Evolutionary conservation across 2,113 vertebrate species (phyloP).

Genomic region (Platycercus adscitus): DNA sequence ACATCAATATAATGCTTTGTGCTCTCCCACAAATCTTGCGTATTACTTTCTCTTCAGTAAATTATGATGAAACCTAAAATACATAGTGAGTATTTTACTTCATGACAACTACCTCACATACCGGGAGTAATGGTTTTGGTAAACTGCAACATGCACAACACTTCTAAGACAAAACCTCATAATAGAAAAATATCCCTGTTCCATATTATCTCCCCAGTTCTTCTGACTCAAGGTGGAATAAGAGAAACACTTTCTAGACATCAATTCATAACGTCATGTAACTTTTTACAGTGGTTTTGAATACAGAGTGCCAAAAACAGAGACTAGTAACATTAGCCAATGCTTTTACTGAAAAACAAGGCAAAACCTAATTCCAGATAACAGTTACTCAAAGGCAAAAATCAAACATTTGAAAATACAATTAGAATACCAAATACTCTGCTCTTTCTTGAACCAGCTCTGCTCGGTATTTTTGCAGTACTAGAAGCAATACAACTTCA

Average conservation of each 20-base stretch:
- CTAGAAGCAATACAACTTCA: not conserved
- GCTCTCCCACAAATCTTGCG: not conserved
- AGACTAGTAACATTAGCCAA: constrained; percentile 15
- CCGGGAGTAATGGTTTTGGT: not conserved
- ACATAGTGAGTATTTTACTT: not conserved
- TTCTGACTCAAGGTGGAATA: not conserved
- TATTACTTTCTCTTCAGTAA: not conserved
- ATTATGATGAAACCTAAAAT: not conserved
- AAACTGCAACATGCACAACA: not conserved
- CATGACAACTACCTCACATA: not conserved
- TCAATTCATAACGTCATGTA: not conserved
- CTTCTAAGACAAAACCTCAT: not conserved
- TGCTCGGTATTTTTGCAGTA: not conserved
- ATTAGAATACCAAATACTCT: not conserved
- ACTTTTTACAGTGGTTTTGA: not conserved
- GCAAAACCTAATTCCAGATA: constrained; percentile 49
- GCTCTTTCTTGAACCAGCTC: not conserved
- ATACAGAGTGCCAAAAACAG: constrained; percentile 3
- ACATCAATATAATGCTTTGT: not conserved
- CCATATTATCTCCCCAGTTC: not conserved
- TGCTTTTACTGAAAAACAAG: constrained; percentile 55
- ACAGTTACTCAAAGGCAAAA: not conserved
- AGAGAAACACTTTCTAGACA: not conserved
- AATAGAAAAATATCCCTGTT: not conserved
- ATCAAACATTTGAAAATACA: not conserved